Evolutionary conservation across 2,113 vertebrate genomes (phyloP).

Genomic region (Bos taurus): ARS-UCD2.0 NC_037328.1:44357501-44358000

Average conservation of each 20-base stretch:
- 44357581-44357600: neutral
- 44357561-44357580: neutral
- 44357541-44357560: conserved; percentile 8
- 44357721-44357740: neutral
- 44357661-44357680: neutral
- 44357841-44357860: neutral
- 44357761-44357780: neutral
- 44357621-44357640: conserved; percentile 27
- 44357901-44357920: neutral
- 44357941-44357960: too few relatives aligned
- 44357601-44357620: neutral
- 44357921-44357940: too few relatives aligned
- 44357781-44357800: neutral
- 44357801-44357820: neutral
- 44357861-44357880: neutral
- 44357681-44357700: neutral
- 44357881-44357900: conserved; percentile 23
- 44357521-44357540: neutral
- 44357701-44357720: neutral
- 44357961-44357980: too few relatives aligned
- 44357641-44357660: neutral
- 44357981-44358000: too few relatives aligned
- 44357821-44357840: neutral
- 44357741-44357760: neutral
- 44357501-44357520: neutral